Evolutionary conservation across 2,888 invertebrate species (phyloP), one percentile per base, ranked within the genome.

Genomic region (Nymphalis c-album): DNA sequence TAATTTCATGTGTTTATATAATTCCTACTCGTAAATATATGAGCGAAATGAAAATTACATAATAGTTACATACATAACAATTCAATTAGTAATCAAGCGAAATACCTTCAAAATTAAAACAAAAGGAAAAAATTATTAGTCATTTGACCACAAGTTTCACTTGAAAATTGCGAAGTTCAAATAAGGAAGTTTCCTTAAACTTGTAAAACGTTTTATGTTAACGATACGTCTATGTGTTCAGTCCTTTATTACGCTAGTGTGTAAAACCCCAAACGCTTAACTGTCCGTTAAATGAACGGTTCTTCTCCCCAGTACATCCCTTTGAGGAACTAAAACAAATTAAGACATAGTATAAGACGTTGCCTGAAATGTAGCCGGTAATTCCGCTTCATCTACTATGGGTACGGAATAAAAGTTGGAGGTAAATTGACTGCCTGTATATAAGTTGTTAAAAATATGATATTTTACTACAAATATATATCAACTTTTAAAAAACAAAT

Each of bases 281-380:
- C 51, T 60, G 59, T 51, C 46, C 1, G 59, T 53, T 60, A 64
- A 45, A 51, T 60, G 60, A 59, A 64, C 45, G 40, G 59, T n/a
- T 40, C 35, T 50, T 18, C 48, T 57, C n/a, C 50, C 35, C 51
- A 17, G 18, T 22, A 35, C 50, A 57, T 57, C 17, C 16, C 48
- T 51, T 40, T 50, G 51, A 61, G 51, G 16, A 51, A 61, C 57
- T 35, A 57, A 57, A 61, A 51, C 50, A 61, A 51, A 61, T 51
- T 51, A 61, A 61, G 50, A 61, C 35, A 51, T n/a, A 61, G 50
- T 51, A 50, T 35, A 31, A 50, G 16, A 40, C 57, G 57, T 57
- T 40, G 50, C 22, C 20, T 40, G 20, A 61, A 51, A 50, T 45
- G 20, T 61, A 61, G 20, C 61, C 20, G 51, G 18, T 20, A 18